Evolutionary conservation across 2,888 invertebrate genomes (phyloP), one percentile per base, ranked within the genome.

Genomic region (Machimus atricapillus): DNA sequence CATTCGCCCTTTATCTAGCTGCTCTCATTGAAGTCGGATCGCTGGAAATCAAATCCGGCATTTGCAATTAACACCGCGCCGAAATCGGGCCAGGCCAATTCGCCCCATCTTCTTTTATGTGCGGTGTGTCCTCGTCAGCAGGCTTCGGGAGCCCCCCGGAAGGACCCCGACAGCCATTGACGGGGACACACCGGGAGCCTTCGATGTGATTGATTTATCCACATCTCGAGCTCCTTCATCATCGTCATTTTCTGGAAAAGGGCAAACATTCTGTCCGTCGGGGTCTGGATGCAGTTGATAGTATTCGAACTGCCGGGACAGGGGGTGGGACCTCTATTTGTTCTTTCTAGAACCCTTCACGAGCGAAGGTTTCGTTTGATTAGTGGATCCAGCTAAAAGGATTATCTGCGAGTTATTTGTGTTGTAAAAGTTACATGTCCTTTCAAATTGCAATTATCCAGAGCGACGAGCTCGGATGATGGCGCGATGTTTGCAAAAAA

Each of bases 361-460:
- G 6, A 78, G 23, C 3, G 12, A 27, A 66, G 66, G 66, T 66
- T 14, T 46, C 78, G 46, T 43, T 43, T 78, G 40, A 23, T 78
- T 78, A 40, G 81, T 56, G 81, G 23, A 56, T 81, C 81, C 19
- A 81, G 56, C 52, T 81, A 81, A 81, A 81, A 81, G 81, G 81
- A 81, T 81, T 81, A 34, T 81, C 37, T 78, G 23, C 78, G 23
- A 78, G 43, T 78, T 78, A 46, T 78, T 78, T 78, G 43, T 78
- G 40, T 78, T 78, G 43, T 27, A 23, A 78, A 78, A 76, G 76
- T 76, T 76, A 76, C 76, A 76, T 76, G 37, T 76, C 34, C 76
- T 66, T 66, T 66, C 66, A 66, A 66, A 66, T 66, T 66, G 27
- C 66, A 66, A 66, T 66, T 66, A 66, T 66, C 27, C 12, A 12